Base-by-base conservation (phyloP, 1,140 invertebrate genomes). In the Nasonia longicornis region DNA sequence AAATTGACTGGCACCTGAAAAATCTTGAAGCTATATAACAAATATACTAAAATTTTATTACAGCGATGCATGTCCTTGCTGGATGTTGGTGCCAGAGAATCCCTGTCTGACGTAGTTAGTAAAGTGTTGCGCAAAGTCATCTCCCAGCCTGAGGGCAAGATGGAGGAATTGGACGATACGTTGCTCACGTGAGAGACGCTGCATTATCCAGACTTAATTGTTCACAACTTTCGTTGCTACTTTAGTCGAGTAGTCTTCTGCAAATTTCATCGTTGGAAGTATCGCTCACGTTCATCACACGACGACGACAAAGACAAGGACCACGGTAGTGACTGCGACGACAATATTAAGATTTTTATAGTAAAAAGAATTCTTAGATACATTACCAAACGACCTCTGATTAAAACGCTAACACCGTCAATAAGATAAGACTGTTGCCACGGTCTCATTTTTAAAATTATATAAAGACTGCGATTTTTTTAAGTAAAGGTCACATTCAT, bases 121-220 rank as follows among this genome's bases (percentile, higher is more conserved):
- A 96, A 96, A 92, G 95, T 95, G 48, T 89, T 96, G 80, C 93
- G 93, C 78, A 96, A 96, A 91, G 92, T 95, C 22, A 90, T 94
- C 26, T 92, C 92, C 31, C 95, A 96, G 86, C 92, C 94, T 14
- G 95, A 97, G 88, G 94, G 94, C 81, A 96, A 96, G 87, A 94
- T 96, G 87, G 97, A 98, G 88, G 96, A 97, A 86, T 92, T 98
- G 80, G 97, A 98, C 89, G 96, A 97, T 87, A 98, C 97, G 35
- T 91, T 98, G 87, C 92, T 97, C 84, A 95, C 93, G 87, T 96
- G 93, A 95, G 89, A 90, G 83, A 87, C 81, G 87, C 86, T 87
- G 80, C 76, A 84, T 70, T 85, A 84, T 80, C 79, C 26, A 78
- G 38, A 76, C 73, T 66, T 80, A 16, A 77, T 75, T 83, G 69